Conservation (phyloP, 2,888 invertebrate genomes). For the Torymus tubicola region DNA sequence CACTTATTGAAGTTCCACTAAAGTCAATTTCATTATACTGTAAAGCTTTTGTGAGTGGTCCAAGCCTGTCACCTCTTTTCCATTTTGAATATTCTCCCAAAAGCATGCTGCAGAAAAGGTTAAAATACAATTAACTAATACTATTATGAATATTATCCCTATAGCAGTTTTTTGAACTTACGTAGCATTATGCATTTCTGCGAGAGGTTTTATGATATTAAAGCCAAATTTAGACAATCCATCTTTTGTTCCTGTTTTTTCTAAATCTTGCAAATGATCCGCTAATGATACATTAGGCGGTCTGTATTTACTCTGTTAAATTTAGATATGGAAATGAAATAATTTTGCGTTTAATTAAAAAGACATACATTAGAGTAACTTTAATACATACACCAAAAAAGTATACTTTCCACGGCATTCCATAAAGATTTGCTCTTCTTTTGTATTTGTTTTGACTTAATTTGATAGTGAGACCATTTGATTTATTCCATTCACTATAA, state of each 20-base stretch:
- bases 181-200: constrained; percentile 62
- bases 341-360: too few relatives aligned
- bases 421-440: background rate
- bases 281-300: constrained; percentile 27
- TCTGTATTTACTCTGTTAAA: constrained; percentile 39
- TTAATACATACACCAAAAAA: too few relatives aligned
- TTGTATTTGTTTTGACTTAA: constrained; percentile 23
- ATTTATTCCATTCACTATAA: constrained; percentile 38
- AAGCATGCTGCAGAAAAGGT: too few relatives aligned
- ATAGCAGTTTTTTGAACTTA: constrained; percentile 27
- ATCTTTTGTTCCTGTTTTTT: constrained; percentile 14
- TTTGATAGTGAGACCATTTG: constrained; percentile 35
- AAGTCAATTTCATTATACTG: constrained; percentile 37
- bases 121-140: background rate
- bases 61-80: constrained; percentile 52
- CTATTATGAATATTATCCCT: background rate
- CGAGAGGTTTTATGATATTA: constrained; percentile 50
- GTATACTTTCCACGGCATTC: too few relatives aligned
- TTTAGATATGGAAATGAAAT: background rate
- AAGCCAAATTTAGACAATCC: constrained; percentile 53
- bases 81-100: constrained; percentile 20
- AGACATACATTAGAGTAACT: too few relatives aligned
- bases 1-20: constrained; percentile 37
- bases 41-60: constrained; percentile 54
- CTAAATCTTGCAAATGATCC: constrained; percentile 48